These are phyloP conservation scores for Ctena decussata DNA, from an alignment of 2,888 invertebrate genomes.

Conservation along the genomic window DNA sequence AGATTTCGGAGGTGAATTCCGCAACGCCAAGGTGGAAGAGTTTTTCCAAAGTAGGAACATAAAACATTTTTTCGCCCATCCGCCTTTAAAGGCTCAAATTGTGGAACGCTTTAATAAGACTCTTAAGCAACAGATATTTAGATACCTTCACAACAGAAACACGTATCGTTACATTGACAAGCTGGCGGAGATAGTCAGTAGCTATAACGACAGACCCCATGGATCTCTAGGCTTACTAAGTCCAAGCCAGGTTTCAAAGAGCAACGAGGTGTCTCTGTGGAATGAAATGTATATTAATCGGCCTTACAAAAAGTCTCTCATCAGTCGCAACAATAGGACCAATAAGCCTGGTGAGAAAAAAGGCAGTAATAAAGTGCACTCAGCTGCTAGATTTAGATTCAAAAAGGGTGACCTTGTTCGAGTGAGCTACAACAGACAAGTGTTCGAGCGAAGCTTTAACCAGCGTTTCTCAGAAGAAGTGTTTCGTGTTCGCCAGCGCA, in stretches of 20 bases:
- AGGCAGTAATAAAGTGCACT: background rate
- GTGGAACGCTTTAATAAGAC: background rate
- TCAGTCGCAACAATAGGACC: background rate
- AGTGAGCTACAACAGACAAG: background rate
- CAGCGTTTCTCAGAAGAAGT: constrained; percentile 14
- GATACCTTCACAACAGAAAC: constrained; percentile 1
- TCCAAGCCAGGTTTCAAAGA: background rate
- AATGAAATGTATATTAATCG: background rate
- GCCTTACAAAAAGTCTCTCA: background rate
- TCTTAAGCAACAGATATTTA: background rate
- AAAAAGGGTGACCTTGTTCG: background rate
- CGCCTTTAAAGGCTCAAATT: constrained; percentile 7
- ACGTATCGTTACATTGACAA: constrained; percentile 15
- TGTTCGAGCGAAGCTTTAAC: constrained; percentile 1
- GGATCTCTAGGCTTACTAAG: background rate
- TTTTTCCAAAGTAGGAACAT: background rate
- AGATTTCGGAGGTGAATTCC: background rate
- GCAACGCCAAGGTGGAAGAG: background rate
- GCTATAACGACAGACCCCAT: constrained; percentile 1
- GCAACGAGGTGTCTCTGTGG: background rate
- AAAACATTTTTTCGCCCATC: constrained; percentile 2
- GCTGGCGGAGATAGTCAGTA: background rate
- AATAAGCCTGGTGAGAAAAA: background rate
- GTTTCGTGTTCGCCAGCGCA: background rate
- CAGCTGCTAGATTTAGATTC: background rate